These are phyloP conservation scores for Drosophila oshimai DNA, from an alignment of 1,140 invertebrate genomes.

Conservation along the genomic window DNA sequence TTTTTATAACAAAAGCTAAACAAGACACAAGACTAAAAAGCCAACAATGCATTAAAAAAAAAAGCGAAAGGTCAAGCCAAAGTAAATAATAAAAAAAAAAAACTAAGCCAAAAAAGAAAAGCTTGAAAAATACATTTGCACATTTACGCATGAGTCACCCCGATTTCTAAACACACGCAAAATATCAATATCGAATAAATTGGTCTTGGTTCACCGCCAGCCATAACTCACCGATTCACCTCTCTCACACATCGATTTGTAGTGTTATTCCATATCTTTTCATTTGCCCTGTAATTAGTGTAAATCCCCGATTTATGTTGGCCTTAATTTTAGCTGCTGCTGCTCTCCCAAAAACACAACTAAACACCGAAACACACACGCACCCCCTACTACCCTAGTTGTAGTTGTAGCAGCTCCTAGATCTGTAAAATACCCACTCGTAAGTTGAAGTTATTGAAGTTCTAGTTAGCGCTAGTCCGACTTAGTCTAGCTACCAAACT, in stretches of 20 bases:
- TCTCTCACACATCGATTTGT: conserved; percentile 43
- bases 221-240: conserved; percentile 27
- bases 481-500: conserved; percentile 53
- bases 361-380: conserved; percentile 17
- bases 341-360: conserved; percentile 42
- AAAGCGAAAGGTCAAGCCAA: conserved; percentile 53
- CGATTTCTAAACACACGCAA: conserved; percentile 63
- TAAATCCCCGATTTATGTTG: conserved; percentile 49
- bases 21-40: conserved; percentile 32
- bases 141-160: conserved; percentile 83
- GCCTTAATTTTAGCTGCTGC: conserved; percentile 63
- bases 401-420: conserved; percentile 63
- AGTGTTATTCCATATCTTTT: conserved; percentile 38
- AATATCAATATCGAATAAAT: conserved; percentile 35
- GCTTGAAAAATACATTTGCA: conserved; percentile 83
- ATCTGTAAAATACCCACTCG: conserved; percentile 56
- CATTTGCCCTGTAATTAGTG: conserved; percentile 64
- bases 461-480: conserved; percentile 69
- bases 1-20: conserved; percentile 46
- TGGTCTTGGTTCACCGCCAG: conserved; percentile 43
- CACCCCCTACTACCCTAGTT: conserved; percentile 38
- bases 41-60: conserved; percentile 50
- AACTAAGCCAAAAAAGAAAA: conserved; percentile 33
- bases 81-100: conserved; percentile 8
- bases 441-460: conserved; percentile 54